Conservation (phyloP, 2,113 vertebrate species). For the Petrocephalus zakoni region DNA sequence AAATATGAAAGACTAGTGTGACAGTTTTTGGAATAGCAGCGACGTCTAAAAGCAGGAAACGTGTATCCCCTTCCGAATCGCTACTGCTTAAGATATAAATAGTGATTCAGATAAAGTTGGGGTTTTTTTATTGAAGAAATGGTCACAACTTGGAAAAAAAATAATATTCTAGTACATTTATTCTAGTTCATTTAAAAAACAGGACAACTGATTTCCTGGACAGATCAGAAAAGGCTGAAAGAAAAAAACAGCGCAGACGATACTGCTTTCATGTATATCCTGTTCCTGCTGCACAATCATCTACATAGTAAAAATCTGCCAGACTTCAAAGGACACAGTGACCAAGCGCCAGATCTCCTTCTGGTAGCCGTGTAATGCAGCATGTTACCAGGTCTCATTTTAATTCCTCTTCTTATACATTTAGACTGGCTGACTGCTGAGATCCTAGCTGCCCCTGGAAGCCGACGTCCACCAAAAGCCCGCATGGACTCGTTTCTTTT, state of each 20-base stretch:
- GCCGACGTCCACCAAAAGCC: background rate
- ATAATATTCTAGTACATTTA: background rate
- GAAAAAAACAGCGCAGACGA: background rate
- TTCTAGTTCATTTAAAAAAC: background rate
- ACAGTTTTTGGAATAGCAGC: background rate
- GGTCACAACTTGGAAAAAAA: background rate
- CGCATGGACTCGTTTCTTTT: background rate
- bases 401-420: background rate
- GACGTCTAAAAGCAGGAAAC: background rate
- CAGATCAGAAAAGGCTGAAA: background rate
- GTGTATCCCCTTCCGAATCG: background rate
- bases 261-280: background rate
- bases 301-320: background rate
- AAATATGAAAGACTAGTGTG: background rate
- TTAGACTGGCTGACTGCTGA: background rate
- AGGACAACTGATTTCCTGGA: background rate
- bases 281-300: background rate
- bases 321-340: background rate
- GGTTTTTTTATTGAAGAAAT: background rate
- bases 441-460: background rate
- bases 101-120: background rate
- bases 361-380: background rate
- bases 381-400: background rate
- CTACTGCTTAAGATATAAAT: background rate
- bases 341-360: background rate